Base-by-base conservation (phyloP, 2,797 vertebrate species). In the Antrozous pallidus region DNA sequence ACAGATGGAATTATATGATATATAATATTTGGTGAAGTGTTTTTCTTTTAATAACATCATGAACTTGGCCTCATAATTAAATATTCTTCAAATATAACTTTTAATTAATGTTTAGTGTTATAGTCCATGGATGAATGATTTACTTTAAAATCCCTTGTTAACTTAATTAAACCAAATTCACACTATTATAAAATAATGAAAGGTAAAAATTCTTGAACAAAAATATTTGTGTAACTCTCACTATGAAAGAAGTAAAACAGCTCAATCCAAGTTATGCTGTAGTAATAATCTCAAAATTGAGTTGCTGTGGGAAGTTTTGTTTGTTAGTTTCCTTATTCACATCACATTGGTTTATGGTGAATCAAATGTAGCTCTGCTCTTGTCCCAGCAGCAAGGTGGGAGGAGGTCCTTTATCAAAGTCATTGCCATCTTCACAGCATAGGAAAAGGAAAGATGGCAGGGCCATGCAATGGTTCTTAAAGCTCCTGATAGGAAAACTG, bases 31-130 rank as follows among this genome's bases (percentile, higher is more conserved):
- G 8, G 5, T 42, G 84, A 94, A 42, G 38, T 70, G 3, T 33
- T 86, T 94, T 91, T 77, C n/a, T 18, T 69, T 79, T 89, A 78
- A 58, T 88, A 91, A 28, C 58, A 79, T 79, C 71, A 93, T 85
- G 4, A 83, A 42, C 10, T 79, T 58, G 86, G 38, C n/a, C 49
- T 92, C 18, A 86, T 81, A 89, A 94, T 93, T 70, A 74, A 74
- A 42, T 75, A 89, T 51, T 80, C 36, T 80, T 88, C 22, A 51
- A 81, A 85, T 28, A 84, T 38, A 71, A 78, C 65, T 88, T 85
- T 84, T 84, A 88, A 78, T 88, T 24, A 79, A 65, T 88, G 16
- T 45, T 81, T 89, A 47, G 26, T 88, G 12, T 45, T 93, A n/a
- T 80, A 61, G 8, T 51, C 24, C 88, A 5, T 17, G 75, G 47